Evolutionary conservation across 2,113 vertebrate genomes (phyloP).

Genomic region (Notarius lentiginosus): DNA sequence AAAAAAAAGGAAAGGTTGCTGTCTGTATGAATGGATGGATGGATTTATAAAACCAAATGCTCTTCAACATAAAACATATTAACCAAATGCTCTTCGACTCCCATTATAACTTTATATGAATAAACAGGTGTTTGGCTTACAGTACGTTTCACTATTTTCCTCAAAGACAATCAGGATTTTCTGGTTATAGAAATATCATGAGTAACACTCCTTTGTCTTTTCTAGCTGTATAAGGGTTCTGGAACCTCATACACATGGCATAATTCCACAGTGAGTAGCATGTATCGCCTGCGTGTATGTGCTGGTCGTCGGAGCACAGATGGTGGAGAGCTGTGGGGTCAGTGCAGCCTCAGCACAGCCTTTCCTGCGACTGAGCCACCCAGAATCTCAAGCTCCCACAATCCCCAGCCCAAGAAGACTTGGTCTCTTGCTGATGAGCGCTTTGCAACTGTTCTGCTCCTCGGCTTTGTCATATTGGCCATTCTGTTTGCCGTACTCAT

Average conservation of each 20-base stretch:
- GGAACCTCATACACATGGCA: conserved; percentile 71
- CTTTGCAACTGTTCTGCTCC: conserved; percentile 69
- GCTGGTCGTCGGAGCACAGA: conserved; percentile 72
- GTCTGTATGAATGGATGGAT: not conserved
- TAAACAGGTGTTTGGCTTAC: not conserved
- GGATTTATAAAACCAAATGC: not conserved
- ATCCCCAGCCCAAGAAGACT: conserved; percentile 55
- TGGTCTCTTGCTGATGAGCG: conserved; percentile 68
- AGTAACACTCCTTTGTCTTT: conserved; percentile 6
- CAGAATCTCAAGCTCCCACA: not conserved
- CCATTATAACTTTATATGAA: not conserved
- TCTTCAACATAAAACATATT: not conserved
- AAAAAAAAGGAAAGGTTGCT: too few relatives aligned
- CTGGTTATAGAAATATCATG: not conserved
- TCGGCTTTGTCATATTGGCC: conserved; percentile 71
- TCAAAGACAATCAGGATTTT: not conserved
- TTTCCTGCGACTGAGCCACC: conserved; percentile 68
- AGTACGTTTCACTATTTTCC: not conserved
- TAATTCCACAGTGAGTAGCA: conserved; percentile 64
- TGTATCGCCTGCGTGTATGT: conserved; percentile 70
- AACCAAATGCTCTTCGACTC: not conserved
- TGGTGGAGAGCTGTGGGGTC: conserved; percentile 69
- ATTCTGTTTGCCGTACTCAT: conserved; percentile 75
- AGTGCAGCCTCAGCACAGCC: conserved; percentile 69
- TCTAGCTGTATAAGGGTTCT: conserved; percentile 77